Evolutionary conservation across 2,113 vertebrate genomes (phyloP), one percentile per base, ranked within the genome.

Genomic region (Anolis sagrei): DNA sequence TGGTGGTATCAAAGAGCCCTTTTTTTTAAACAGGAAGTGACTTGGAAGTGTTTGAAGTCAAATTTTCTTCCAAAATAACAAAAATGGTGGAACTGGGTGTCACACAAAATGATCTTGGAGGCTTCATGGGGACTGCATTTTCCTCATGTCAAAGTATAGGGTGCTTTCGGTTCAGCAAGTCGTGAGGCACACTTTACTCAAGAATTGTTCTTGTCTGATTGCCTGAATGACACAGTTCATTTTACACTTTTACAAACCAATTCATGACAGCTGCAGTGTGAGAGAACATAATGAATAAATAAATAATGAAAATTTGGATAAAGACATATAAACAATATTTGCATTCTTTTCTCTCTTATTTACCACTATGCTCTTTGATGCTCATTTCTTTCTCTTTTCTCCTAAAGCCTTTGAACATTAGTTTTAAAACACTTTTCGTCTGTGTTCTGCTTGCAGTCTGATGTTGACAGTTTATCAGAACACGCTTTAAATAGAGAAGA

Each of bases 401-500:
- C 16, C 69, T 58, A 58, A 74, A 77, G 64, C 29, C 25, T 11
- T 49, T 80, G 48, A 74, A 61, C 51, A 9, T 61, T 58, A 80
- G 51, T 49, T 86, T 21, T 51, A 13, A 54, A 73, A 76, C 39
- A 16, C 21, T 48, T 36, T 58, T 58, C 14, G 3, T 58, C 14
- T 16, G 18, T 58, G 18, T 8, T 85, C 77, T 49, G 64, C 9
- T 61, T 81, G 19, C 39, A 58, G 66, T 80, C 83, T 78, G 61
- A 62, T 34, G 18, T 11, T 11, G 49, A 2, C 64, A 48, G 58
- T 79, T 72, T 79, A 84, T 88, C 23, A 84, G 78, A 74, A 80
- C 84, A 64, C 27, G 64, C 3, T 83, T 75, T 88, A 69, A 79
- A 51, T 70, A 29, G 10, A 62, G 1, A 70, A 81, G 2, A 2